Conservation (phyloP, 2,888 invertebrate genomes). For the Hipparchia sbordonii region DNA sequence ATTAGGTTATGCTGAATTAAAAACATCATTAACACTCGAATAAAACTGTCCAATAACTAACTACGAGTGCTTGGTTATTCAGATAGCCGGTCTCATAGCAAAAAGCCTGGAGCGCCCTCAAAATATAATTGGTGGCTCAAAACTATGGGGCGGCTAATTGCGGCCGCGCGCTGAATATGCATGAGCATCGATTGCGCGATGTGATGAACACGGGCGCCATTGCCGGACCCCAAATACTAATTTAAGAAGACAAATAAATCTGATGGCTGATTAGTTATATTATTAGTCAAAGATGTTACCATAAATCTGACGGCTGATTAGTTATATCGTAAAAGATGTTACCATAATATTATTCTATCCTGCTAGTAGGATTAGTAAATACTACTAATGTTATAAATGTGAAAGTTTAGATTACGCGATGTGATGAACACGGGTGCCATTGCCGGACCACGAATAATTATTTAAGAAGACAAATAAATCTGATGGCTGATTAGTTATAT, state of each 20-base stretch:
- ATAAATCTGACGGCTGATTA: too few relatives aligned
- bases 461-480: neutral
- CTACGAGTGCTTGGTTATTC: constrained; percentile 48
- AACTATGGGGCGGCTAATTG: constrained; percentile 67
- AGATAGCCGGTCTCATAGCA: constrained; percentile 54
- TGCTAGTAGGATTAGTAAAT: too few relatives aligned
- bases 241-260: neutral
- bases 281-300: too few relatives aligned
- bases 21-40: too few relatives aligned
- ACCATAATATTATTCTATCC: too few relatives aligned
- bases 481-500: too few relatives aligned
- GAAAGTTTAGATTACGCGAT: constrained; percentile 50
- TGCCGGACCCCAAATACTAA: neutral
- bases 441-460: neutral
- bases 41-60: neutral
- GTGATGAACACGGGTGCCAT: constrained; percentile 41
- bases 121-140: constrained; percentile 69
- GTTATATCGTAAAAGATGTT: too few relatives aligned
- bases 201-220: constrained; percentile 41
- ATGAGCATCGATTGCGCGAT: constrained; percentile 60
- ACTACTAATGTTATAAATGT: too few relatives aligned
- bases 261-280: too few relatives aligned
- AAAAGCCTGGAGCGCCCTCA: constrained; percentile 63
- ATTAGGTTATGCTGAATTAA: too few relatives aligned
- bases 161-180: constrained; percentile 68